A percentile compares a stretch with the other conserved stretches of the same genome.
Evolutionary conservation across 37 sponge, comb jelly and placozoan species (phyloP).

Genomic region (Agelas oroides): DNA sequence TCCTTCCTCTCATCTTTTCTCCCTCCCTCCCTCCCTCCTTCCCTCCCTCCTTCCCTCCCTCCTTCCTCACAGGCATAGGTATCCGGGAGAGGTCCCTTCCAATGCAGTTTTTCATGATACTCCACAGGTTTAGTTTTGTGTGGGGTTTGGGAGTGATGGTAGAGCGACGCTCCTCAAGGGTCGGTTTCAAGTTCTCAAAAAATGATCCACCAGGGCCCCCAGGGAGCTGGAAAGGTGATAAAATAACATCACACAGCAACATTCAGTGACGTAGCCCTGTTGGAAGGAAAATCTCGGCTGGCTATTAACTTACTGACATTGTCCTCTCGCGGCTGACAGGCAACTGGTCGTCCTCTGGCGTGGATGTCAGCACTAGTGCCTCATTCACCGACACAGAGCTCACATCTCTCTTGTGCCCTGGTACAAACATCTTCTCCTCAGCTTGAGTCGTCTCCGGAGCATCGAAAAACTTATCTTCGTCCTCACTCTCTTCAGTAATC

Average conservation of each 20-base stretch:
- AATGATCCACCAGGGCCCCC: conserved; percentile 34
- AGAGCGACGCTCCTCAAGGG: conserved; percentile 49
- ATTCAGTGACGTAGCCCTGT: too few species aligned
- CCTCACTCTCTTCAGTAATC: conserved; percentile 60
- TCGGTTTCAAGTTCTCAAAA: conserved; percentile 28
- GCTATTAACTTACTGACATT: conserved; percentile 43
- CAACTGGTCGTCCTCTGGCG: neutral
- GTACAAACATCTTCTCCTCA: neutral
- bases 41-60: neutral
- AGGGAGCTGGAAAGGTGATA: conserved; percentile 25
- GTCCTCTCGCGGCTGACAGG: conserved; percentile 25
- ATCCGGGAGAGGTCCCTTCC: conserved; percentile 97
- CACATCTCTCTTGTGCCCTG: conserved; percentile 40
- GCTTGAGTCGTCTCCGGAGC: conserved; percentile 47
- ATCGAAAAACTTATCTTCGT: conserved; percentile 87
- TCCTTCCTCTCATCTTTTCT: neutral
- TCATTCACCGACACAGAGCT: conserved; percentile 67
- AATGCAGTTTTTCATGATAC: conserved; percentile 97
- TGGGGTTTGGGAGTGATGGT: conserved; percentile 85
- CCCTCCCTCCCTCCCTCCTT: neutral
- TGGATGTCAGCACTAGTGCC: neutral
- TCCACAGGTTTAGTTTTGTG: conserved; percentile 88
- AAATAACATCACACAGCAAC: neutral
- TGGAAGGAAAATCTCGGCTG: too few species aligned
- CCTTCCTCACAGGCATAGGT: conserved; percentile 90